Base-by-base conservation (phyloP, 2,888 invertebrate genomes). In the Drosophila trichaetosa region DNA sequence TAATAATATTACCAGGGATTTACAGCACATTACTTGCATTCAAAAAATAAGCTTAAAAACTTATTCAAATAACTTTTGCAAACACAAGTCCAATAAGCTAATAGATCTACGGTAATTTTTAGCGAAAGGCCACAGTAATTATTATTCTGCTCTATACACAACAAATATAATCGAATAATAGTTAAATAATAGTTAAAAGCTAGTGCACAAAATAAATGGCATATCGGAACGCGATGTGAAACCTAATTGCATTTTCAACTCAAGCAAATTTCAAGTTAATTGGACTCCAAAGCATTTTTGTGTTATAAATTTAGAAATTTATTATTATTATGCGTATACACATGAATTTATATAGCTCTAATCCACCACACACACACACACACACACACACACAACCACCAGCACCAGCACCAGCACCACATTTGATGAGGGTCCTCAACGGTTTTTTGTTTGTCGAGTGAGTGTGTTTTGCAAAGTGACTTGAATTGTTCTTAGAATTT, bases 401-500 rank as follows among this genome's bases (percentile, higher is more conserved):
- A 40, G 4, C 10, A 40, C 49, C 8, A 40, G 8, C 31, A 29
- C 31, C 27, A 2, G 6, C 27, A 10, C 11, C 18, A 40, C 36
- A 21, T n/a, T 38, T 38, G 10, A 13, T 31, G 11, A 51, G 29
- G 27, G 29, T 33, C 27, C 21, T 38, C 51, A 40, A 13, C 33
- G 48, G n/a, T 52, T 49, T 36, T 65, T 46, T 70, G 48, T 29
- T 52, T 31, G 49, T 65, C 53, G 72, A 61, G 46, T 68, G 72
- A 61, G 46, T 68, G 40, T 53, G 29, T 31, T 46, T 65, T 80
- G 73, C 65, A 66, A 68, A 69, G 63, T 73, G 66, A 68, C 51
- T 80, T 68, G 66, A 70, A 71, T 70, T 60, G 65, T 73, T 77
- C 69, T 66, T 68, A 42, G 74, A 66, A 68, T 63, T 79, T 53